Percentiles rank a stretch among this genome's conserved stretches.
phyloP scores from a whole-genome alignment of 2,888 invertebrate species.

The Drosophila niveifrons region DNA sequence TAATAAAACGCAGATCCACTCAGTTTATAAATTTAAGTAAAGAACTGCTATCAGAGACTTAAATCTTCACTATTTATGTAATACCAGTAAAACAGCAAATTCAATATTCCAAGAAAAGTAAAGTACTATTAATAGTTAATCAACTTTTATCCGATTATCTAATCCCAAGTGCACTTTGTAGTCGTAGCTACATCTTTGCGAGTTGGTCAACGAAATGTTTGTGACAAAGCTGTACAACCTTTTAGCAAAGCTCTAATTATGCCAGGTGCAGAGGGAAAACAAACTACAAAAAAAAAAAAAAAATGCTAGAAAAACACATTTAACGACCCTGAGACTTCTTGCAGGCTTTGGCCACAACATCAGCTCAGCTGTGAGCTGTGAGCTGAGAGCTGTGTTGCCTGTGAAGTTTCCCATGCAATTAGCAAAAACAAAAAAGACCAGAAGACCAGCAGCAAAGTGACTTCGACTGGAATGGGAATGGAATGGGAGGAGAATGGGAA shows the following conservation, averaged over 20 bases:
- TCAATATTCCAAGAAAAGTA: too few relatives aligned
- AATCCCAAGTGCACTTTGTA: background rate
- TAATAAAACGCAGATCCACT: too few relatives aligned
- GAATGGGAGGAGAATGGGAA: slow-evolving; percentile 51
- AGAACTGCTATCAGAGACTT: too few relatives aligned
- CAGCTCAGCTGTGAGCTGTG: slow-evolving; percentile 15
- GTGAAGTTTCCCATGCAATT: slow-evolving; percentile 74
- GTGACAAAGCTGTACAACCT: slow-evolving; percentile 40
- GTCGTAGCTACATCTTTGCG: background rate
- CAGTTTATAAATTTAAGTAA: too few relatives aligned
- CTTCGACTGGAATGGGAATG: slow-evolving; percentile 30
- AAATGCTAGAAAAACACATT: slow-evolving; percentile 8
- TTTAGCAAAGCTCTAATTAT: slow-evolving; percentile 56
- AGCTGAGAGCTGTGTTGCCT: slow-evolving; percentile 25
- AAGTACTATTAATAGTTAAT: too few relatives aligned
- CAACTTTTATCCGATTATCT: background rate
- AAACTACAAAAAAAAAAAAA: slow-evolving; percentile 10
- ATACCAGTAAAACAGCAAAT: too few relatives aligned
- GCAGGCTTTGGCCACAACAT: background rate
- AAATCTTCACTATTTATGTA: too few relatives aligned
- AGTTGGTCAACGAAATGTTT: slow-evolving; percentile 22
- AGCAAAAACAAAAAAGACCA: slow-evolving; percentile 33
- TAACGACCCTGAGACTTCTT: slow-evolving; percentile 58
- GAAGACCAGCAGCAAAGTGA: slow-evolving; percentile 37
- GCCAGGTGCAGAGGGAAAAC: slow-evolving; percentile 20